A percentile compares a stretch with the other conserved stretches of the same genome.
Evolutionary conservation across 1,140 invertebrate species (phyloP).

Genomic region (Saccostrea echinata): DNA sequence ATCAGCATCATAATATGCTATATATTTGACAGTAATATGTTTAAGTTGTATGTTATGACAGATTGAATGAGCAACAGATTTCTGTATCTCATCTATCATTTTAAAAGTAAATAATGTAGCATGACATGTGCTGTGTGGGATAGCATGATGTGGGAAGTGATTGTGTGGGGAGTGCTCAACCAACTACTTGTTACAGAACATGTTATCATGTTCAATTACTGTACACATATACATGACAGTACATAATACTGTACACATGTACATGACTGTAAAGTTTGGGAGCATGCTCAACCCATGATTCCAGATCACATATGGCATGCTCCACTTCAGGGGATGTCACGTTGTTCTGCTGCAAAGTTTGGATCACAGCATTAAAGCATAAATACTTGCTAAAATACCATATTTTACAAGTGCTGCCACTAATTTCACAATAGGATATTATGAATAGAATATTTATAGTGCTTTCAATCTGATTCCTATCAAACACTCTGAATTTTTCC

Average conservation of each 20-base stretch:
- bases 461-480: too few relatives aligned
- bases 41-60: too few relatives aligned
- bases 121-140: background rate
- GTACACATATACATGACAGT: background rate
- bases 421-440: too few relatives aligned
- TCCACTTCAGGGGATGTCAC: background rate
- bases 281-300: background rate
- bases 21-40: too few relatives aligned
- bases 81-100: too few relatives aligned
- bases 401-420: too few relatives aligned
- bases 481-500: too few relatives aligned
- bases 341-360: background rate
- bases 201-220: too few relatives aligned
- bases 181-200: background rate
- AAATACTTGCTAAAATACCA: background rate
- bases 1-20: too few relatives aligned
- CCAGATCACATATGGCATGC: background rate
- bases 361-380: background rate
- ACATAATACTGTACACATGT: background rate
- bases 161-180: background rate
- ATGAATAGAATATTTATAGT: too few relatives aligned
- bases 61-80: too few relatives aligned
- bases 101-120: background rate
- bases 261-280: background rate
- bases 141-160: background rate